Evolutionary conservation across 2,888 invertebrate genomes (phyloP).

Genomic region (Synanthedon vespiformis): DNA sequence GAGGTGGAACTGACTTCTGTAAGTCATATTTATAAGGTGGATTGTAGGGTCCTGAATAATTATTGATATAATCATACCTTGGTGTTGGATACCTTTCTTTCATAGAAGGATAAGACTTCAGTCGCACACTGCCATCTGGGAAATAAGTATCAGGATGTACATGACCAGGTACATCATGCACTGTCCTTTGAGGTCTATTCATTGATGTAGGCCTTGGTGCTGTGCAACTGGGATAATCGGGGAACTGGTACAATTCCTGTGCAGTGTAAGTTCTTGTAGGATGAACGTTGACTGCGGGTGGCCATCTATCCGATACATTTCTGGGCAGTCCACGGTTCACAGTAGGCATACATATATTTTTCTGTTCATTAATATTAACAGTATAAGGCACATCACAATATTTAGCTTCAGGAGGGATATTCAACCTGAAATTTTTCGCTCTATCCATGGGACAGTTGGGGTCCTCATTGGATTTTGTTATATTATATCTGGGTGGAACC

Average conservation of each 20-base stretch:
- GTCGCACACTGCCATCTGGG: conserved; percentile 46
- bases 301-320: conserved; percentile 39
- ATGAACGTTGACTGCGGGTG: conserved; percentile 34
- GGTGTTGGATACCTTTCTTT: conserved; percentile 52
- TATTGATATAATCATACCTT: conserved; percentile 61
- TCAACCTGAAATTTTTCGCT: conserved; percentile 42
- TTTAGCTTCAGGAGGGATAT: conserved; percentile 43
- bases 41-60: conserved; percentile 49
- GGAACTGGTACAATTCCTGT: conserved; percentile 49
- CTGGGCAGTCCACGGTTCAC: conserved; percentile 30
- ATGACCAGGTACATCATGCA: conserved; percentile 42
- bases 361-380: conserved; percentile 52
- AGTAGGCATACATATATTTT: conserved; percentile 44
- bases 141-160: conserved; percentile 44
- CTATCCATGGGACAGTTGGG: conserved; percentile 28
- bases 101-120: conserved; percentile 51
- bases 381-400: conserved; percentile 66
- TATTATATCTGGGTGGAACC: conserved; percentile 51
- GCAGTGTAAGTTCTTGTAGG: conserved; percentile 39
- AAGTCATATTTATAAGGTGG: conserved; percentile 53
- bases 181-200: conserved; percentile 32
- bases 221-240: conserved; percentile 45
- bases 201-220: conserved; percentile 39
- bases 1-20: conserved; percentile 39
- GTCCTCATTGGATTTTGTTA: conserved; percentile 43